These are phyloP conservation scores for Pipistrellus kuhlii DNA, from an alignment of 2,797 vertebrate genomes.

Conservation along the genomic window DNA sequence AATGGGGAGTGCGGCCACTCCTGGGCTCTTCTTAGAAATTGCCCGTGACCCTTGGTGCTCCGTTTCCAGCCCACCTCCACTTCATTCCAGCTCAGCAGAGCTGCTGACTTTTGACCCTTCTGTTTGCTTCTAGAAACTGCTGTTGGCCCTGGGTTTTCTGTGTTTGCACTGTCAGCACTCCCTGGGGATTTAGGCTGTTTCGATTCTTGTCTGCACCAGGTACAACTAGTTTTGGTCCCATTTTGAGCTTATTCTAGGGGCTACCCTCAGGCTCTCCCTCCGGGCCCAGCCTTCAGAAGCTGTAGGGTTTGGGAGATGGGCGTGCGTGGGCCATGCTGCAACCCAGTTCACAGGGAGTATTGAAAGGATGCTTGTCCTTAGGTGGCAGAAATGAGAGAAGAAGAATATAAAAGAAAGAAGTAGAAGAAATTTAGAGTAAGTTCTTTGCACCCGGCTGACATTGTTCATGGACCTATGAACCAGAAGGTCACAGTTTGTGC, in stretches of 20 bases:
- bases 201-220: neutral
- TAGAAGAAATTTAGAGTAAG: slow-evolving; percentile 37
- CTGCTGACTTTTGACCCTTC: slow-evolving; percentile 7
- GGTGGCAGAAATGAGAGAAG: slow-evolving; percentile 41
- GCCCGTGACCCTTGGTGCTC: neutral
- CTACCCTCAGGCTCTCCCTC: neutral
- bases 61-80: neutral
- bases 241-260: neutral
- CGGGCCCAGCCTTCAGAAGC: neutral
- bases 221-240: neutral
- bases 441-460: neutral
- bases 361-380: slow-evolving; percentile 1
- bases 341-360: slow-evolving; percentile 9
- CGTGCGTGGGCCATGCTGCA: no score
- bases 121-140: slow-evolving; percentile 50
- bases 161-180: neutral
- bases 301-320: neutral
- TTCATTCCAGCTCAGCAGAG: neutral
- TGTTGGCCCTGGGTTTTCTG: slow-evolving; percentile 21
- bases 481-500: no score
- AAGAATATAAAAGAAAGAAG: slow-evolving; percentile 33
- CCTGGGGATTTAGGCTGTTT: slow-evolving; percentile 11
- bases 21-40: neutral
- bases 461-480: no score
- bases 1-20: neutral